Evolutionary conservation across 2,113 vertebrate genomes (phyloP).

Genomic region (Heterotilapia buettikoferi): DNA sequence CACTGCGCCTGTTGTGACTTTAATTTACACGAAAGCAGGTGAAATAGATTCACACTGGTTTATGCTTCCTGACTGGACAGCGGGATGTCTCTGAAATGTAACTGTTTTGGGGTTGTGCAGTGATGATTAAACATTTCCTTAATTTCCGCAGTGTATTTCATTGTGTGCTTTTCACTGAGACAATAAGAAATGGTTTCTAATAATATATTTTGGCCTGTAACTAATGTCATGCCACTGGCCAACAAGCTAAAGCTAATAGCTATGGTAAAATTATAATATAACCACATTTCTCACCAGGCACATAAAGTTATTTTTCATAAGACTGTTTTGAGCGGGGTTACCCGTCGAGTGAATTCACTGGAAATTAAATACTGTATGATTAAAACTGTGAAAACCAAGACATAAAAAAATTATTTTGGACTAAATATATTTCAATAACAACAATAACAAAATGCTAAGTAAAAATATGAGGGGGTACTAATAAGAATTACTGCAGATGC

Average conservation of each 20-base stretch:
- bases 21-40: neutral
- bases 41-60: neutral
- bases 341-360: neutral
- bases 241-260: neutral
- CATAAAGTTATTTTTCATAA: neutral
- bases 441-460: neutral
- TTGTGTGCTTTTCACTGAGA: neutral
- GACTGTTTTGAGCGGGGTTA: neutral
- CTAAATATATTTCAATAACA: neutral
- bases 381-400: neutral
- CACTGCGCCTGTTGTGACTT: fast-evolving
- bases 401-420: neutral
- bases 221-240: neutral
- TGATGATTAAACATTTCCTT: neutral
- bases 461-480: neutral
- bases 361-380: neutral
- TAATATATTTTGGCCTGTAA: neutral
- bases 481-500: neutral
- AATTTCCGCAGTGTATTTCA: neutral
- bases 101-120: neutral
- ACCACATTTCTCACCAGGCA: neutral
- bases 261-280: neutral
- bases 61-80: neutral
- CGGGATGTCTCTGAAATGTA: neutral
- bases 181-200: neutral